Evolutionary conservation across 1,140 invertebrate species (phyloP), one percentile per base, ranked within the genome.

Genomic region (Ganaspis sp.): DNA sequence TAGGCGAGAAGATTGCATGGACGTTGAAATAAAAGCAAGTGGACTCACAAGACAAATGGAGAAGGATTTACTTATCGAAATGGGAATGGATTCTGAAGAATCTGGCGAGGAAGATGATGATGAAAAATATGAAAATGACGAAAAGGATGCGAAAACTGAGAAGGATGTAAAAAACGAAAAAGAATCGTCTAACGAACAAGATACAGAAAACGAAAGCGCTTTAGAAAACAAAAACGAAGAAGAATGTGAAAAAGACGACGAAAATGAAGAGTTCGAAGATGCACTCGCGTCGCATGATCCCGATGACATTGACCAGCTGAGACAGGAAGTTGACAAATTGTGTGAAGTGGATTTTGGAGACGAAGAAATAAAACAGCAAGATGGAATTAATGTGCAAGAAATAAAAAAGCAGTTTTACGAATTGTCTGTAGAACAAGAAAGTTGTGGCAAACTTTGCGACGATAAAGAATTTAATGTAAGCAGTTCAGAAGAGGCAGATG

Each of bases 21-120:
- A 99, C 92, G 93, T 95, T 11, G 97, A 98, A 91, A 93, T 99
- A 6, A 94, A 94, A 75, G 98, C 98, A 74, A 98, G 98, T 87
- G 97, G 97, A 53, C 96, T 97, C 85, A 97, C 96, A 0, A 97
- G 95, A 90, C 93, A 96, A 85, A 95, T 98, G 92, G 95, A 96
- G 40, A 93, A 95, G 81, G 94, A 97, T 88, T 89, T 96, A 45
- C 83, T 95, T 26, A 80, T 90, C 70, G 92, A 93, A 85, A 88
- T 92, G 74, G 92, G 92, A 26, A 84, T 92, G 69, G 87, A 90
- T 23, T 88, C 91, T n/a, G 87, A 89, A 12, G 80, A 88, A 49
- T 80, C 84, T 19, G 80, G 81, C 6, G 86, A 86, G 17, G 80
- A 86, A 19, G 73, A 82, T 29, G 82, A 84, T 5, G 87, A 88